These are phyloP conservation scores for Clinocottus analis DNA, from an alignment of 2,113 vertebrate genomes.

Conservation along the genomic window DNA sequence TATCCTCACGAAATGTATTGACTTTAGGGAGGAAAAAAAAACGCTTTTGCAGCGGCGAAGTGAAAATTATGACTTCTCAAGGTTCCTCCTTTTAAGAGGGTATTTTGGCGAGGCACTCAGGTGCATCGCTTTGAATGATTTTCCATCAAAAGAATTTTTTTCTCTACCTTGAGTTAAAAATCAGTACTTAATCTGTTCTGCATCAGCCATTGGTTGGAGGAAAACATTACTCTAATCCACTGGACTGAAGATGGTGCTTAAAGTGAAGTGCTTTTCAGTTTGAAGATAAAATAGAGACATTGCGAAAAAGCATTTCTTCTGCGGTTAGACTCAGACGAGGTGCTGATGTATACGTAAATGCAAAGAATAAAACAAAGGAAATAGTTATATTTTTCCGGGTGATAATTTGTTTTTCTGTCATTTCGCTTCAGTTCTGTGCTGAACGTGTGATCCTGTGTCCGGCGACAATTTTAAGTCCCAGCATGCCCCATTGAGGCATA, in stretches of 20 bases:
- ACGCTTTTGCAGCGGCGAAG: conserved; percentile 53
- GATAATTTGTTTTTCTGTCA: not conserved
- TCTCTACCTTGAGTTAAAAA: conserved; percentile 64
- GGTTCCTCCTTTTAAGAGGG: conserved; percentile 61
- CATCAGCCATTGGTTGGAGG: conserved; percentile 48
- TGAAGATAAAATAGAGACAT: conserved; percentile 12
- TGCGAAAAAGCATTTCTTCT: conserved; percentile 29
- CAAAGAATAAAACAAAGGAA: conserved; percentile 10
- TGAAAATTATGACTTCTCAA: conserved; percentile 70
- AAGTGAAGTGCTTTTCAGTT: conserved; percentile 68
- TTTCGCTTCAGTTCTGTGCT: not conserved
- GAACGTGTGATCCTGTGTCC: conserved; percentile 7
- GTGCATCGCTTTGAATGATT: conserved; percentile 63
- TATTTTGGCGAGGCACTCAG: conserved; percentile 56
- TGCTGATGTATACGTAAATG: not conserved
- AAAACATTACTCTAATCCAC: conserved; percentile 28
- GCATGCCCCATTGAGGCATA: too few relatives aligned
- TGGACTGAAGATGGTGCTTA: conserved; percentile 31
- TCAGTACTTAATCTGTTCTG: conserved; percentile 55
- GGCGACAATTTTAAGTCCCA: too few relatives aligned
- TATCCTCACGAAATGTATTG: conserved; percentile 43
- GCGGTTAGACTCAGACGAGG: not conserved
- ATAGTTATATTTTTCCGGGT: conserved; percentile 3
- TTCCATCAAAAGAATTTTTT: conserved; percentile 55
- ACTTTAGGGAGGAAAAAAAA: not conserved